phyloP scores from a whole-genome alignment of 2,797 vertebrate species.

The Limnodromus scolopaceus region DNA sequence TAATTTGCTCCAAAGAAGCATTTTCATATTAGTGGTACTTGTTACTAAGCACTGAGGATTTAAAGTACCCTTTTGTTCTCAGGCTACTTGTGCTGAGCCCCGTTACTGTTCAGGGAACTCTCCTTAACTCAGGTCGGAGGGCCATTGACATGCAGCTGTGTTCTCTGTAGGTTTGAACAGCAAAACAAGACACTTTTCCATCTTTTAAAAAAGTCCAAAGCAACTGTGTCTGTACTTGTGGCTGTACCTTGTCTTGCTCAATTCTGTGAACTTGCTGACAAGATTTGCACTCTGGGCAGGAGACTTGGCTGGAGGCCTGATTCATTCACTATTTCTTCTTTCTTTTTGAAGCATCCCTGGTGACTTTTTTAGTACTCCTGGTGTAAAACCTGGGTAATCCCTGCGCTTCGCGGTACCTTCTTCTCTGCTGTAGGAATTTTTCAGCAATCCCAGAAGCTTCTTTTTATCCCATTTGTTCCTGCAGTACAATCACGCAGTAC shows the following conservation, averaged over 20 bases:
- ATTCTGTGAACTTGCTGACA: neutral
- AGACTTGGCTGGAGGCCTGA: neutral
- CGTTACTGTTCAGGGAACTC: neutral
- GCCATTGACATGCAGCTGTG: neutral
- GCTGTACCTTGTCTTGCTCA: neutral
- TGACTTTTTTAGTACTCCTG: neutral
- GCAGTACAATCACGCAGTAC: neutral
- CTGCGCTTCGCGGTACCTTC: neutral
- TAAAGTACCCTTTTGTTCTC: neutral
- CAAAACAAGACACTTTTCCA: neutral
- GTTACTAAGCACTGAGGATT: neutral
- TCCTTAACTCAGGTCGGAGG: neutral
- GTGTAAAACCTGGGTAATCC: neutral
- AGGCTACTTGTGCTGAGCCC: rapidly evolving
- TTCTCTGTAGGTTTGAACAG: neutral
- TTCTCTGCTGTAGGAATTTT: neutral
- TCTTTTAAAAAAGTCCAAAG: neutral
- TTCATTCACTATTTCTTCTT: neutral
- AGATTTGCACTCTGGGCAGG: neutral
- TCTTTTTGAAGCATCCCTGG: neutral
- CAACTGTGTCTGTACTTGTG: neutral
- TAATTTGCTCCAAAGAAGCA: neutral
- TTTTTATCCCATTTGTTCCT: neutral
- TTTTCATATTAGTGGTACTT: neutral
- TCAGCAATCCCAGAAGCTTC: neutral